Conservation (phyloP, 1,140 invertebrate species). For the Aphaenogaster rudis region DNA sequence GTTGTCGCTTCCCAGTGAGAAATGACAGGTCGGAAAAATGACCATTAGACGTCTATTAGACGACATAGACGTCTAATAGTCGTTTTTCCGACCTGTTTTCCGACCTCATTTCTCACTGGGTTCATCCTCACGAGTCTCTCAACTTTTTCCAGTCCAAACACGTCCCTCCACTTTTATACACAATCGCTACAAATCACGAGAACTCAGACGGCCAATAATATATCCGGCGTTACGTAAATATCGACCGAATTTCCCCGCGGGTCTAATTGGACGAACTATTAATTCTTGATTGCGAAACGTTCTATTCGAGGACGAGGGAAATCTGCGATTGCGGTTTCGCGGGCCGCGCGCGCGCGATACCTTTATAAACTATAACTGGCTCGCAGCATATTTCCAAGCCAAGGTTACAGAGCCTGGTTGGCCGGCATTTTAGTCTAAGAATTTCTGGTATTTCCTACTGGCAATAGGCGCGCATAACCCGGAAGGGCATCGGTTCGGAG, state of each 20-base stretch:
- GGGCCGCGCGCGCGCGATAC: background rate
- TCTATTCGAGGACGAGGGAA: conserved; percentile 35
- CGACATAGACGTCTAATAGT: too few relatives aligned
- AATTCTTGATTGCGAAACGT: conserved; percentile 45
- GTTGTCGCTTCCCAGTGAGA: background rate
- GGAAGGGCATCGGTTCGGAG: conserved; percentile 55
- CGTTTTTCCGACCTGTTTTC: too few relatives aligned
- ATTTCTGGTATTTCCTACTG: conserved; percentile 57
- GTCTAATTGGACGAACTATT: conserved; percentile 33
- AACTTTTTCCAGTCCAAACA: background rate
- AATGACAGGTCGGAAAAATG: too few relatives aligned
- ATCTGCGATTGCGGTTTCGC: conserved; percentile 37
- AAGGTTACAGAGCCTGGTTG: conserved; percentile 42
- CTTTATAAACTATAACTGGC: conserved; percentile 23
- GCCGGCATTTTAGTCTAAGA: conserved; percentile 54
- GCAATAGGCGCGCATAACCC: conserved; percentile 38
- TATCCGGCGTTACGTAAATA: background rate
- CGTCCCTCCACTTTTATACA: background rate
- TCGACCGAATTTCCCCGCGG: background rate
- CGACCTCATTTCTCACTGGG: too few relatives aligned
- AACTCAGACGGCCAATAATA: background rate
- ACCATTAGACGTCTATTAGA: too few relatives aligned
- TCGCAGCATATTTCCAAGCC: conserved; percentile 53
- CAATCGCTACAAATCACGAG: background rate
- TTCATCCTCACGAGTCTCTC: background rate